Evolutionary conservation across 2,113 vertebrate species (phyloP), one percentile per base, ranked within the genome.

Genomic region (Cephalopholis sonnerati): DNA sequence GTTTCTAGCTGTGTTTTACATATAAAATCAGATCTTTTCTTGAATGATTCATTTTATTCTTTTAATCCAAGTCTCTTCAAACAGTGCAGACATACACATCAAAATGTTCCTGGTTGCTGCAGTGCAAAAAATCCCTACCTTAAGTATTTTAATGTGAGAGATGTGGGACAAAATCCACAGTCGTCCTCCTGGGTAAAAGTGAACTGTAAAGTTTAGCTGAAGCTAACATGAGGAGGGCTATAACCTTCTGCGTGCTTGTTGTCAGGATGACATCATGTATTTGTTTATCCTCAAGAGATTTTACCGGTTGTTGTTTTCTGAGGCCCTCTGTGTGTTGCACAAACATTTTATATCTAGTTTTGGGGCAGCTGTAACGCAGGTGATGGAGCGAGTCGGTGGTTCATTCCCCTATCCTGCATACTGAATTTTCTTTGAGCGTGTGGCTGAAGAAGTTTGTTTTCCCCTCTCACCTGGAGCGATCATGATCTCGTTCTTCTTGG

Each of bases 401-500:
- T 54, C 53, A 24, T 22, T 12, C 3, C 53, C 22, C 53, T 54
- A 9, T n/a, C 53, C 53, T 11, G 11, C 53, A 13, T 5, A 10
- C 2, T 12, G 22, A 11, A 55, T 4, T 24, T n/a, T 5, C 12
- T n/a, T 2, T 13, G 12, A 24, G 5, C n/a, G 25, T 15, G 54
- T 15, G 11, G 5, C 18, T 20, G 18, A 32, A 61, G 32, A 10
- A 22, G 4, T 11, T 0, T 11, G 13, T 10, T 1, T 15, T 6
- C 8, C n/a, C 11, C 29, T 3, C 64, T 93, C 94, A 99, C 98
- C 98, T 94, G 97, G 97, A 65, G 97, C 98, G 36, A 99, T 97
- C 98, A 99, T 98, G 91, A 99, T 98, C 82, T 99, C 98, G 0
- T 99, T 98, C 91, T 99, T 99, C 96, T 98, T 99, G 92, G 97